Evolutionary conservation across 2,797 vertebrate genomes (phyloP).

Genomic region (Scyliorhinus canicula): DNA sequence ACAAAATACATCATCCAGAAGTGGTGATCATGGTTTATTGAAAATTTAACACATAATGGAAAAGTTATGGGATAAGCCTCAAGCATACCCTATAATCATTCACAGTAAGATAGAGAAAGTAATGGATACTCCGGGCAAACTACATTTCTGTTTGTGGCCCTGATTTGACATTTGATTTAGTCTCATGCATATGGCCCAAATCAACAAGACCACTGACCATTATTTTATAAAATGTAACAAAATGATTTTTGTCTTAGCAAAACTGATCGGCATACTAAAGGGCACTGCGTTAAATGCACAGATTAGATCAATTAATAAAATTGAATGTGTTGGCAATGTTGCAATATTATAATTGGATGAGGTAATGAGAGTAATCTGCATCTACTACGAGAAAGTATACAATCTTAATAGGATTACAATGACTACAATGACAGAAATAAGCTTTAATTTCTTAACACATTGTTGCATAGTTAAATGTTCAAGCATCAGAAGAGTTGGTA

Average conservation of each 20-base stretch:
- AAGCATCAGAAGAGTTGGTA: not conserved
- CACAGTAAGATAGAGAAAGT: not conserved
- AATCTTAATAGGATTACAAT: not conserved
- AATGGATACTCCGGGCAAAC: not conserved
- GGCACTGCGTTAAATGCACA: not conserved
- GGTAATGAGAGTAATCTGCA: not conserved
- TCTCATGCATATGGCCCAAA: not conserved
- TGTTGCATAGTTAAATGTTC: not conserved
- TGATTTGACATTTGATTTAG: not conserved
- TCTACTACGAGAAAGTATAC: not conserved
- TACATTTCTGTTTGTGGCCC: not conserved
- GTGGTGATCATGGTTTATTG: not conserved
- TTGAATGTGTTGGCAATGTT: not conserved
- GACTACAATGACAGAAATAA: not conserved
- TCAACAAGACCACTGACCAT: not conserved
- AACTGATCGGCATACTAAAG: not conserved
- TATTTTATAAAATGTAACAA: not conserved
- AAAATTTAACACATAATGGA: slow-evolving; percentile 19
- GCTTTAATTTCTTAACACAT: not conserved
- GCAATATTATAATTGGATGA: not conserved
- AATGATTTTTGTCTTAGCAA: not conserved
- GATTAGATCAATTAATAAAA: not conserved
- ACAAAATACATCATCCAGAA: not conserved
- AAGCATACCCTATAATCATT: slow-evolving; percentile 16
- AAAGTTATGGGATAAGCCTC: not conserved